Percentiles rank a stretch among this genome's conserved stretches.
These are phyloP conservation scores for Neoascia interrupta DNA, from an alignment of 2,888 invertebrate genomes.

Conservation along the genomic window DNA sequence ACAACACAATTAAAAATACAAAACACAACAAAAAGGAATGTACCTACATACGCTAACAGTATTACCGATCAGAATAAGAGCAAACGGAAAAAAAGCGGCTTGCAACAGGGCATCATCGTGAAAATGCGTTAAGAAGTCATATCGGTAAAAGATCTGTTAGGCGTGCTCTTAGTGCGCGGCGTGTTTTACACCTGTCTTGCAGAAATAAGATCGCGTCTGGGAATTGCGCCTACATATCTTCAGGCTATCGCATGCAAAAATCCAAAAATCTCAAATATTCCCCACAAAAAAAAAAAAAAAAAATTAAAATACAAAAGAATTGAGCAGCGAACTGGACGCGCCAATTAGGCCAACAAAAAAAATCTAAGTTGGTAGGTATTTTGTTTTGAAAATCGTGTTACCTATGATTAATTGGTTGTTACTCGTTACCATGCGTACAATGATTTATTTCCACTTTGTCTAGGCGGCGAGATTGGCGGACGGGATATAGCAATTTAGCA, in stretches of 20 bases:
- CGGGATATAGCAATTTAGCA: conserved; percentile 14
- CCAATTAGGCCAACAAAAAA: background rate
- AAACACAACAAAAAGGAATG: background rate
- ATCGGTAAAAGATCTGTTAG: conserved; percentile 54
- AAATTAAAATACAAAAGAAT: conserved; percentile 44
- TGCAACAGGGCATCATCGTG: background rate
- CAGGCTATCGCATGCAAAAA: background rate
- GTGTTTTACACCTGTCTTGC: conserved; percentile 50
- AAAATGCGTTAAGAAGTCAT: conserved; percentile 14
- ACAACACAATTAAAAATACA: conserved; percentile 55
- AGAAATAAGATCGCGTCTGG: conserved; percentile 2
- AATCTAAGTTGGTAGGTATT: too few species aligned
- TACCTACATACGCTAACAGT: conserved; percentile 59
- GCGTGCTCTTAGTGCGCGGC: conserved; percentile 23
- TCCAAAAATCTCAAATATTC: background rate
- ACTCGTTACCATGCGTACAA: conserved; percentile 8
- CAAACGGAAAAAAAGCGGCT: background rate
- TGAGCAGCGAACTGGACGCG: conserved; percentile 34
- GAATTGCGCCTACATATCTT: conserved; percentile 17
- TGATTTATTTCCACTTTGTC: conserved; percentile 9
- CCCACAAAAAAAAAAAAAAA: background rate
- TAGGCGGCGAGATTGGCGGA: conserved; percentile 27
- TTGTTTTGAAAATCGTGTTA: conserved; percentile 12
- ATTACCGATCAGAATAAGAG: conserved; percentile 47
- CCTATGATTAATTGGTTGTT: conserved; percentile 37